phyloP scores from a whole-genome alignment of 2,888 invertebrate genomes.

The Agonopterix subpropinquella region DNA sequence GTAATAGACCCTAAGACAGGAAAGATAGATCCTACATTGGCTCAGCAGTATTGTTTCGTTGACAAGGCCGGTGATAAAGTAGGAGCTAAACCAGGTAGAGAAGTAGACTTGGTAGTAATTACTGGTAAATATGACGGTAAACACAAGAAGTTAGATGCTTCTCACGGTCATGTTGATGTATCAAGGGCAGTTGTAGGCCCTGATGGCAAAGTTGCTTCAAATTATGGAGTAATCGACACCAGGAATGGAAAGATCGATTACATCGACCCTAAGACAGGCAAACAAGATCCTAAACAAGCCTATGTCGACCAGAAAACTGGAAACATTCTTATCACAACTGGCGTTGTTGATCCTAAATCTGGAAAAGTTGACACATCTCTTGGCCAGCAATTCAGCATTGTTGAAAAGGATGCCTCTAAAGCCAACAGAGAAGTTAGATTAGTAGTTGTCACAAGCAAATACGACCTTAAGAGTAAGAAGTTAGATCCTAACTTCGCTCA shows the following conservation, averaged over 20 bases:
- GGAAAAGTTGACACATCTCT: slow-evolving; percentile 79
- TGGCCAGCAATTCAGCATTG: slow-evolving; percentile 80
- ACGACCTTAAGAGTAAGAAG: slow-evolving; percentile 71
- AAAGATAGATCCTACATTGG: slow-evolving; percentile 79
- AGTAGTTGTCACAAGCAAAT: slow-evolving; percentile 76
- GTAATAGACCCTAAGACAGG: slow-evolving; percentile 81
- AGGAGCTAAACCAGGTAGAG: slow-evolving; percentile 62
- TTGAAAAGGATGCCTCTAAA: slow-evolving; percentile 79
- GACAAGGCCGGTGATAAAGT: slow-evolving; percentile 75
- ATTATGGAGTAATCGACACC: slow-evolving; percentile 81
- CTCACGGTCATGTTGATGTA: slow-evolving; percentile 65
- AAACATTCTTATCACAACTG: slow-evolving; percentile 78
- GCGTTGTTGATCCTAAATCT: slow-evolving; percentile 79
- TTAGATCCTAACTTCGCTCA: slow-evolving; percentile 71
- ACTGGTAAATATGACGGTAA: slow-evolving; percentile 78
- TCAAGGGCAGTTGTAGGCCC: slow-evolving; percentile 77
- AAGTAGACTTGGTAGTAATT: slow-evolving; percentile 76
- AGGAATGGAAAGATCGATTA: slow-evolving; percentile 78
- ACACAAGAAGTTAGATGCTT: slow-evolving; percentile 62
- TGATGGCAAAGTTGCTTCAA: slow-evolving; percentile 74
- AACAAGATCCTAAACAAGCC: slow-evolving; percentile 79
- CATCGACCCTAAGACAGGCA: slow-evolving; percentile 78
- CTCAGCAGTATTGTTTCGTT: slow-evolving; percentile 80
- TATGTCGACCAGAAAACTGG: slow-evolving; percentile 83
- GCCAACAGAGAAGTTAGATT: slow-evolving; percentile 78